A percentile compares a stretch with the other conserved stretches of the same genome.
Conservation (phyloP, 2,113 vertebrate genomes). For the Rutilus rutilus region DNA sequence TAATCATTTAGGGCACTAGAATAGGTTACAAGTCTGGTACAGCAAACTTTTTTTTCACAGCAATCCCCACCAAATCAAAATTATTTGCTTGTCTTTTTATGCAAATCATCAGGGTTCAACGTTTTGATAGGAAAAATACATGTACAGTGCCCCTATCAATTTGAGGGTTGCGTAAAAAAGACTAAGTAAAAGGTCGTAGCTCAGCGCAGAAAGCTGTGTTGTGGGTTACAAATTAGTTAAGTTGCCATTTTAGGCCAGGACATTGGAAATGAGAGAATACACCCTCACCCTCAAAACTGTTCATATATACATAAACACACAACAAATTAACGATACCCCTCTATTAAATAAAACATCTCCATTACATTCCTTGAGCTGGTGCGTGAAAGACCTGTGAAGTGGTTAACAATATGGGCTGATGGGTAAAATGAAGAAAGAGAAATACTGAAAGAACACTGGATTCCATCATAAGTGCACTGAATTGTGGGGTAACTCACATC, state of each 20-base stretch:
- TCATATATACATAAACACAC: conserved; percentile 49
- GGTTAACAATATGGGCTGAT: conserved; percentile 32
- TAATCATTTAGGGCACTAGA: background rate
- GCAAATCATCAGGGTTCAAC: background rate
- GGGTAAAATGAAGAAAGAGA: conserved; percentile 5
- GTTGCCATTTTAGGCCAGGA: background rate
- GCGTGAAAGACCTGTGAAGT: conserved; percentile 46
- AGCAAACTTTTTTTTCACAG: background rate
- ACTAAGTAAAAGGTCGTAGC: background rate
- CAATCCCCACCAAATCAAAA: background rate
- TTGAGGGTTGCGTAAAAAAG: background rate
- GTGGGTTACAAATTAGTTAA: background rate
- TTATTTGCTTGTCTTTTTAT: background rate
- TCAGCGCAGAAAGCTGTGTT: background rate
- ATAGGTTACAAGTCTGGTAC: background rate
- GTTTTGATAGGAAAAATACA: background rate
- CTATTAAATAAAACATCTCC: conserved; percentile 56
- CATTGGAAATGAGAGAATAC: conserved; percentile 21
- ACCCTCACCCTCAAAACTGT: conserved; percentile 43
- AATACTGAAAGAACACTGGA: conserved; percentile 36
- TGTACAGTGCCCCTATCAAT: background rate
- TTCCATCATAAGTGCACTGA: conserved; percentile 55
- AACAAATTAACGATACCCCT: conserved; percentile 25
- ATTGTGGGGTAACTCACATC: conserved; percentile 42
- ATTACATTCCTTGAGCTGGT: conserved; percentile 62